Base-by-base conservation (phyloP, 2,888 invertebrate genomes). In the Nymphalis urticae region DNA sequence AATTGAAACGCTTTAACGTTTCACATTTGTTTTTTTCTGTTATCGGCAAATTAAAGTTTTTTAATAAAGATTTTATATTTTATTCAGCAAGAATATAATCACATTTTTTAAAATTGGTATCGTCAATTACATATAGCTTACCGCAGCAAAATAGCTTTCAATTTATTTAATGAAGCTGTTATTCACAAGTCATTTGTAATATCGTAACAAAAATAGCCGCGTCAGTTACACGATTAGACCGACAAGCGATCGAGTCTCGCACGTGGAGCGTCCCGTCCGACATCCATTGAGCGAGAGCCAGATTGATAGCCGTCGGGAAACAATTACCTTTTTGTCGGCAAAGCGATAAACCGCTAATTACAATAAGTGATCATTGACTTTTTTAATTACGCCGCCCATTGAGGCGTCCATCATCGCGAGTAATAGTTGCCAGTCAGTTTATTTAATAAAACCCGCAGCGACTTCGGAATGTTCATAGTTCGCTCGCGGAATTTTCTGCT, bases 391-490 rank as follows among this genome's bases (percentile, higher is more conserved):
- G 83, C 81, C 87, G 82, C 85, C 86, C 88, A 90, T 92, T 90
- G 83, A 85, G 81, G 83, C 85, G 89, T 68, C 72, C 66, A 61
- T 72, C 72, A 70, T 89, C 80, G 80, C 81, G 77, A 81, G 82
- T 84, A 85, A 89, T 89, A 92, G 85, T 90, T 89, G 90, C 90
- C 86, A 90, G 92, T 91, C 92, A 92, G 90, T 87, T 85, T 85
- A 83, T 87, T 90, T 92, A 92, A 91, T 92, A 90, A 89, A 84
- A 80, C 81, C 74, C 77, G 77, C 75, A 77, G 70, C 76, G 76
- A 76, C 80, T 78, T 74, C 77, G 83, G 85, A 84, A 85, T 85
- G 82, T 80, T 83, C 81, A 77, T 84, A 85, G 85, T 85, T 87
- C 79, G 80, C 84, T 85, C 77, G 87, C 88, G 85, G 89, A 89